Evolutionary conservation across 1,140 invertebrate genomes (phyloP).

Genomic region (Drosophila pectinifera): DNA sequence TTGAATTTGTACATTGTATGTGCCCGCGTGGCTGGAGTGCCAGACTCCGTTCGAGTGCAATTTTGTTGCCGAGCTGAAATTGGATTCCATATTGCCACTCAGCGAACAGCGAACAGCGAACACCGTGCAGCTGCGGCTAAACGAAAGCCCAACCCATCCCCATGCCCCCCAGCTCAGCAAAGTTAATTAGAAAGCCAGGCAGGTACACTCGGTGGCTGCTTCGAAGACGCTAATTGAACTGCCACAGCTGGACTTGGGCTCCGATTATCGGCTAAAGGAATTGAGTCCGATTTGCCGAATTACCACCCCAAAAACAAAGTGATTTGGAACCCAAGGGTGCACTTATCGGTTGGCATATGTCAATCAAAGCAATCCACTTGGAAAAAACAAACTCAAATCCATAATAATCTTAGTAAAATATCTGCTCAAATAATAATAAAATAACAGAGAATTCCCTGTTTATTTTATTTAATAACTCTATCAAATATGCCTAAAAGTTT

Average conservation of each 20-base stretch:
- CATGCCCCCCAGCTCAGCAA: slow-evolving; percentile 6
- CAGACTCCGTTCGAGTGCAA: slow-evolving; percentile 52
- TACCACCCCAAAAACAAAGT: slow-evolving; percentile 12
- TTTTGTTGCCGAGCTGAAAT: slow-evolving; percentile 54
- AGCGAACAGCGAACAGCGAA: slow-evolving; percentile 22
- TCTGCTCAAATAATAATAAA: too few relatives aligned
- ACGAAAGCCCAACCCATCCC: background rate
- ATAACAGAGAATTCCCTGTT: too few relatives aligned
- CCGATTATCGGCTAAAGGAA: slow-evolving; percentile 25
- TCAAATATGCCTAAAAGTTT: too few relatives aligned
- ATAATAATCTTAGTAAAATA: too few relatives aligned
- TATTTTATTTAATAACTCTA: background rate
- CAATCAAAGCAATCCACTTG: background rate
- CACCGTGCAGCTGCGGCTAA: slow-evolving; percentile 36
- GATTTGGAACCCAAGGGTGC: slow-evolving; percentile 26
- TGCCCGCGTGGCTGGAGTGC: slow-evolving; percentile 13
- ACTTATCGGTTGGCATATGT: slow-evolving; percentile 44
- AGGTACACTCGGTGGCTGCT: slow-evolving; percentile 48
- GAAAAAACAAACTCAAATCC: background rate
- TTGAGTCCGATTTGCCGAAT: slow-evolving; percentile 1
- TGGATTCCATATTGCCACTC: slow-evolving; percentile 53
- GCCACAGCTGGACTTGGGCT: slow-evolving; percentile 46
- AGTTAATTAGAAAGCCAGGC: slow-evolving; percentile 67
- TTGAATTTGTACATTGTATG: slow-evolving; percentile 72
- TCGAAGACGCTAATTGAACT: slow-evolving; percentile 63